Evolutionary conservation across 2,797 vertebrate species (phyloP), one percentile per base, ranked within the genome.

Genomic region (Momotus momota): DNA sequence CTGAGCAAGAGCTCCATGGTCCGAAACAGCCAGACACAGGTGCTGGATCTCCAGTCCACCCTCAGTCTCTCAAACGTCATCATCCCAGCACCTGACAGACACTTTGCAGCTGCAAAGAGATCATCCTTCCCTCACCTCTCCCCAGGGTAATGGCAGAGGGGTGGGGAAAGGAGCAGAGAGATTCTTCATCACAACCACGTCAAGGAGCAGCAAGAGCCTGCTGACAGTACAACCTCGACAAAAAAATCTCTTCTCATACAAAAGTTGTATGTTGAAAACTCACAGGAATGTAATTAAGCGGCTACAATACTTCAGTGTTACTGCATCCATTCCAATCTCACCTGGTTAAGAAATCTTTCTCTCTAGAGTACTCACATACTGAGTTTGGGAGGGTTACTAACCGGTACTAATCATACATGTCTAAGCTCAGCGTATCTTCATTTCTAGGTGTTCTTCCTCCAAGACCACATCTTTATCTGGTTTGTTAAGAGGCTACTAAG

Each of bases 401-500:
- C 67, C 89, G 70, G 74, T 67, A 79, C 89, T 88, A 84, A 81
- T 38, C 78, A 38, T 58, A 86, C 86, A 55, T 8, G 7, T 46
- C 48, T 93, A 91, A 72, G 65, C 38, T 86, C 75, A 82, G 49
- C 9, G 0, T 52, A 65, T 88, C 93, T 81, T 95, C 70, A 23
- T 54, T 93, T 62, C 40, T 77, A 92, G 35, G 7, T 75, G 46
- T 12, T 84, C 43, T 46, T 93, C 71, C 71, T 94, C 83, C 52
- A 83, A 82, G 26, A 72, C 13, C 4, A 4, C 31, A 84, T 49
- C 65, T 89, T 52, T 70, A 91, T 40, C 58, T 88, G 67, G 33
- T 66, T 91, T 94, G 74, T 67, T 79, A 90, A 80, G 81, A 90
- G 48, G 49, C 69, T 71, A 84, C 81, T 75, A 97, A 97, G 67